phyloP scores from a whole-genome alignment of 2,888 invertebrate genomes.

The Chalcosyrphus nemorum region DNA sequence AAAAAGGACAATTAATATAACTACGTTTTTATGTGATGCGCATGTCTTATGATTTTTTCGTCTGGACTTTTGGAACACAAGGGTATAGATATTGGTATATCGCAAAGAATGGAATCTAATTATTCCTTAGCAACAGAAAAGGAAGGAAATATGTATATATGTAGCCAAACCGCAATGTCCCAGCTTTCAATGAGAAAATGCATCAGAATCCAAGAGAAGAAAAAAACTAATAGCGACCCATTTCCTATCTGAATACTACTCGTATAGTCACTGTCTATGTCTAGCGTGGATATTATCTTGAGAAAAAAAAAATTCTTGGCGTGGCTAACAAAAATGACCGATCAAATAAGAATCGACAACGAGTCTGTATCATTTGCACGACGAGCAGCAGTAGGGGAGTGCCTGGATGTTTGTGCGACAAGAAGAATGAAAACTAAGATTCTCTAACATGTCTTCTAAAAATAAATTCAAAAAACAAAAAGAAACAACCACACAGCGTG shows the following conservation, averaged over 20 bases:
- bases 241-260: not conserved
- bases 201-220: not conserved
- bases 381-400: not conserved
- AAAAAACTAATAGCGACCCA: not conserved
- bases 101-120: conserved; percentile 11
- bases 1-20: conserved; percentile 23
- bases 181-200: not conserved
- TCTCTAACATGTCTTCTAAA: conserved; percentile 6
- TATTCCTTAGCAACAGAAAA: conserved; percentile 48
- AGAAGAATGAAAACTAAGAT: conserved; percentile 7
- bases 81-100: conserved; percentile 27
- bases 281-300: not conserved
- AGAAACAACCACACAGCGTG: not conserved
- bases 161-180: not conserved
- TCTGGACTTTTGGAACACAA: conserved; percentile 38
- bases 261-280: not conserved
- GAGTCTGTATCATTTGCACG: not conserved
- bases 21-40: conserved; percentile 46
- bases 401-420: not conserved
- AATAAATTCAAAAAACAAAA: not conserved
- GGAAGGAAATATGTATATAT: not conserved
- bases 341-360: not conserved
- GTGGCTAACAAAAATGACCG: not conserved
- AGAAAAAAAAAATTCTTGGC: not conserved
- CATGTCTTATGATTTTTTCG: conserved; percentile 48